phyloP scores from a whole-genome alignment of 2,113 vertebrate species.

The Cryptomyrus ogoouensis region DNA sequence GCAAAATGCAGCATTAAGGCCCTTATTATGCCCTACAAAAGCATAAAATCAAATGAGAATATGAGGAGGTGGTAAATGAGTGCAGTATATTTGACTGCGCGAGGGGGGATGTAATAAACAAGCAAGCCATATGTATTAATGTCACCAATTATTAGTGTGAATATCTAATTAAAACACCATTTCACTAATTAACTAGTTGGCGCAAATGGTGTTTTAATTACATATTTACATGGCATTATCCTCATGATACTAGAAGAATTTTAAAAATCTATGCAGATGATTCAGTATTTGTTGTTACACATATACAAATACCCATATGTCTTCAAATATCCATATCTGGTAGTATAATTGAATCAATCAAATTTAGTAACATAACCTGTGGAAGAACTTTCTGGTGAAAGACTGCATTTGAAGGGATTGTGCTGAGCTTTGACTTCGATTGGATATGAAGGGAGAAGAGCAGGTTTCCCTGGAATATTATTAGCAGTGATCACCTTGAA shows the following conservation, averaged over 20 bases:
- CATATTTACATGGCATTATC: background rate
- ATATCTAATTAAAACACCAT: conserved; percentile 17
- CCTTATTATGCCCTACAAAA: conserved; percentile 61
- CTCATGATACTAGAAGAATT: background rate
- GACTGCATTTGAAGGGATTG: background rate
- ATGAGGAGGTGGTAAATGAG: conserved; percentile 24
- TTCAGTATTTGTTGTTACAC: background rate
- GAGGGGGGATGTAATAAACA: background rate
- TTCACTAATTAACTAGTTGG: conserved; percentile 12
- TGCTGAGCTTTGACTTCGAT: background rate
- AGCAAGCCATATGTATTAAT: background rate
- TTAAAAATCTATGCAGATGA: background rate
- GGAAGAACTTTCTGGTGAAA: background rate
- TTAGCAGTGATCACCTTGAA: background rate
- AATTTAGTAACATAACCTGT: background rate
- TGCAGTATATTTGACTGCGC: background rate
- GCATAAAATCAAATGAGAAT: conserved; percentile 46
- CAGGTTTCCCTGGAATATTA: background rate
- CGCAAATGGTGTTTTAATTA: conserved; percentile 10
- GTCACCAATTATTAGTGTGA: background rate
- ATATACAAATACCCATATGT: background rate
- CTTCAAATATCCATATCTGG: background rate
- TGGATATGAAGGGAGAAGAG: background rate
- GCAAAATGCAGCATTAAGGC: conserved; percentile 43
- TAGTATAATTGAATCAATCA: background rate